phyloP scores from a whole-genome alignment of 2,888 invertebrate genomes.

The Auanema freiburgensis region DNA sequence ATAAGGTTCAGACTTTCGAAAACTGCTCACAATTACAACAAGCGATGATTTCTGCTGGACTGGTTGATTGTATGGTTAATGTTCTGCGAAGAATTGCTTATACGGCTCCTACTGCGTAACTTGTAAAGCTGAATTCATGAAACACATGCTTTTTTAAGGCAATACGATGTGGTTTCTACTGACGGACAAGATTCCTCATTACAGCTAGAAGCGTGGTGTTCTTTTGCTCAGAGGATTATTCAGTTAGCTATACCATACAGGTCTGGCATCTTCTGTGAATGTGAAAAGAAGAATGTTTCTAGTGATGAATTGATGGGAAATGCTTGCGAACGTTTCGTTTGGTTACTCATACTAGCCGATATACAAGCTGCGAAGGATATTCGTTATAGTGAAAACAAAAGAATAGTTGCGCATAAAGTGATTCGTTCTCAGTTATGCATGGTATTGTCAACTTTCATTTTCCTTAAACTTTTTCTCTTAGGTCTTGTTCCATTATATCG shows the following conservation, averaged over 20 bases:
- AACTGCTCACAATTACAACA: slow-evolving; percentile 51
- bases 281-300: slow-evolving; percentile 3
- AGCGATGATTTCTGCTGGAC: slow-evolving; percentile 52
- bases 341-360: slow-evolving; percentile 40
- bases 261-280: slow-evolving; percentile 16
- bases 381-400: slow-evolving; percentile 3
- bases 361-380: slow-evolving; percentile 27
- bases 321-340: slow-evolving; percentile 43
- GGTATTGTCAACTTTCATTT: slow-evolving; percentile 2
- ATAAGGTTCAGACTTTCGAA: slow-evolving; percentile 47
- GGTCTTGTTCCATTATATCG: slow-evolving; percentile 34
- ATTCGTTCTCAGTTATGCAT: slow-evolving; percentile 26
- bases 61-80: slow-evolving; percentile 51
- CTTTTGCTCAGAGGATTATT: slow-evolving; percentile 44
- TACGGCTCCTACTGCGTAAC: slow-evolving; percentile 13
- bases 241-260: slow-evolving; percentile 37
- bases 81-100: slow-evolving; percentile 31
- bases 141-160: not conserved
- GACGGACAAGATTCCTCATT: slow-evolving; percentile 27
- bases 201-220: slow-evolving; percentile 49
- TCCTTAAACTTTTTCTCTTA: not conserved
- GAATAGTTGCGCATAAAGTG: slow-evolving; percentile 18
- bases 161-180: slow-evolving; percentile 20
- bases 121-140: not conserved
- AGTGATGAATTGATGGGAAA: slow-evolving; percentile 30